phyloP scores from a whole-genome alignment of 2,888 invertebrate genomes.

The Andrena fulva region DNA sequence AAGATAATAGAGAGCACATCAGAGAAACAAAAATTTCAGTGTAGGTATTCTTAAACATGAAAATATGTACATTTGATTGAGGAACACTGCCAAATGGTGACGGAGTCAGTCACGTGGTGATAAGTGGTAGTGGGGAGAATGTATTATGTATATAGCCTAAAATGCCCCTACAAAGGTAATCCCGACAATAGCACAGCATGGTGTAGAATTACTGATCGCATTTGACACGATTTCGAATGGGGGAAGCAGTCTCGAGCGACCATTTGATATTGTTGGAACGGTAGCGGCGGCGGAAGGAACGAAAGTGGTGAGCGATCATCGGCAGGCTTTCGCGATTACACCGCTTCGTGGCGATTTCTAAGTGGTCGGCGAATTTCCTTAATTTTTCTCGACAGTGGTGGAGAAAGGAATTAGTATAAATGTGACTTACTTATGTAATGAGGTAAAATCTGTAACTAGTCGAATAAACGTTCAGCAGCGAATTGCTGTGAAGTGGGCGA shows the following conservation, averaged over 20 bases:
- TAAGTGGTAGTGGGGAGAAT: no score
- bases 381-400: constrained; percentile 39
- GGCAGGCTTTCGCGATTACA: constrained; percentile 46
- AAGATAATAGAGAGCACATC: no score
- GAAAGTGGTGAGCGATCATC: constrained; percentile 47
- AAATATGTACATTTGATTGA: no score
- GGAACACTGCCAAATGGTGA: no score
- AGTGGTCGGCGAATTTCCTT: constrained; percentile 46
- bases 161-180: no score
- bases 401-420: background rate
- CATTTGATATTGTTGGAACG: background rate
- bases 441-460: background rate
- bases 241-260: background rate
- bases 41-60: no score
- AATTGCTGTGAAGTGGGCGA: background rate
- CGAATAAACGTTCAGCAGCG: background rate
- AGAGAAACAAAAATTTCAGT: no score
- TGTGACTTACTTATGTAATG: background rate
- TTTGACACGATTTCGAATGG: background rate
- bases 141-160: no score
- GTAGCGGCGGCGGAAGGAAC: constrained; percentile 26
- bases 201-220: background rate
- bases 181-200: no score
- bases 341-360: constrained; percentile 28
- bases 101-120: no score